Evolutionary conservation across 2,797 vertebrate species (phyloP).

Genomic region (Sebastes aleutianus): DNA sequence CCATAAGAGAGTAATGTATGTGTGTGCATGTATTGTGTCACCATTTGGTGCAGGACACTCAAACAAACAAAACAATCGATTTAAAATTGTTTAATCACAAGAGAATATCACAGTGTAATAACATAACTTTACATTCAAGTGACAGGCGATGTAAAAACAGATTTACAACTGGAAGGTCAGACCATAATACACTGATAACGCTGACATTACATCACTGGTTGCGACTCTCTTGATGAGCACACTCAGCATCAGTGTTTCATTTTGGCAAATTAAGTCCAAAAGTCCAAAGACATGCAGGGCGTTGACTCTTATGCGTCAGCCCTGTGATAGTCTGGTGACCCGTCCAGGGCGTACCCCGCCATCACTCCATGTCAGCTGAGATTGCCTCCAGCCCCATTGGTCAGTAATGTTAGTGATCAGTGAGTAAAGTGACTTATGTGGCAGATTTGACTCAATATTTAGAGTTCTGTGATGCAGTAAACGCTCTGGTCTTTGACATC

Average conservation of each 20-base stretch:
- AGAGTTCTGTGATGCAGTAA: not conserved
- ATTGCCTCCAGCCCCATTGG: too few species aligned
- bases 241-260: not conserved
- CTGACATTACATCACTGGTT: not conserved
- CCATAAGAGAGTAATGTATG: too few species aligned
- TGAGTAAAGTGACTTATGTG: not conserved
- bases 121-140: slow-evolving; percentile 17
- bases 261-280: not conserved
- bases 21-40: not conserved
- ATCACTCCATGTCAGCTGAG: too few species aligned
- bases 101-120: not conserved
- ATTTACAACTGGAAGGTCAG: not conserved
- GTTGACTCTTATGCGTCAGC: too few species aligned
- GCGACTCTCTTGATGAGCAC: not conserved
- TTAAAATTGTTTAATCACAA: slow-evolving; percentile 12
- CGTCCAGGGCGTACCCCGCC: too few species aligned
- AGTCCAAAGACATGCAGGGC: too few species aligned
- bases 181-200: too few species aligned
- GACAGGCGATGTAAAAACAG: not conserved
- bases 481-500: not conserved
- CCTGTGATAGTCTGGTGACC: too few species aligned
- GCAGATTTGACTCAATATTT: not conserved
- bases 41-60: not conserved
- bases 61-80: not conserved
- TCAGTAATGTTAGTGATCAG: not conserved